phyloP scores from a whole-genome alignment of 2,888 invertebrate genomes.

The Argyra leucocephala region DNA sequence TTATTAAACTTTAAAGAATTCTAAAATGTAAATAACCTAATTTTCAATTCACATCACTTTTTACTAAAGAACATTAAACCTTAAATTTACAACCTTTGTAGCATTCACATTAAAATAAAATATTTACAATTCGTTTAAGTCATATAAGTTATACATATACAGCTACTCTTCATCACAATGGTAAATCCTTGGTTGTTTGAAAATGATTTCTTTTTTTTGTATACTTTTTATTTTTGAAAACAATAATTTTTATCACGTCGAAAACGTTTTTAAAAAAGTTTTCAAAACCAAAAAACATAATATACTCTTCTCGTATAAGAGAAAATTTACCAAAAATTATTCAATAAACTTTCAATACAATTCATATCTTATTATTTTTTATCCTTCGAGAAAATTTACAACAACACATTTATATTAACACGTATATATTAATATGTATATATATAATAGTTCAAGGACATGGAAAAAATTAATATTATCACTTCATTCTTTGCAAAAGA shows the following conservation, averaged over 20 bases:
- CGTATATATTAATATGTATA: background rate
- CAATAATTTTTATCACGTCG: constrained; percentile 3
- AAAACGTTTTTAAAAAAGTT: background rate
- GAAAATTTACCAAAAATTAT: background rate
- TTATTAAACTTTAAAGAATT: too few relatives aligned
- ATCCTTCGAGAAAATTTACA: too few relatives aligned
- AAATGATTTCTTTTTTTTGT: too few relatives aligned
- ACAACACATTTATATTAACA: too few relatives aligned
- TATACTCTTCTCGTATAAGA: too few relatives aligned
- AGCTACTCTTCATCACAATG: background rate
- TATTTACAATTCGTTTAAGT: background rate
- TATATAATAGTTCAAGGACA: background rate
- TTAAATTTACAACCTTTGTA: too few relatives aligned
- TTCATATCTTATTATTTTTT: background rate
- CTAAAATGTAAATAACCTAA: too few relatives aligned
- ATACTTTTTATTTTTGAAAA: background rate
- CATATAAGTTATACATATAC: background rate
- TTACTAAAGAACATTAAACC: too few relatives aligned
- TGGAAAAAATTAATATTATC: background rate
- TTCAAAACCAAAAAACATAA: background rate
- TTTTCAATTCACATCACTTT: too few relatives aligned
- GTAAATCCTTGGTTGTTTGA: background rate
- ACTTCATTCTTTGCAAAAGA: too few relatives aligned
- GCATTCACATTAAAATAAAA: too few relatives aligned
- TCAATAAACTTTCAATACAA: background rate